A percentile compares a stretch with the other conserved stretches of the same genome.
phyloP scores from a whole-genome alignment of 2,888 invertebrate genomes.

The Micropterix aruncella region DNA sequence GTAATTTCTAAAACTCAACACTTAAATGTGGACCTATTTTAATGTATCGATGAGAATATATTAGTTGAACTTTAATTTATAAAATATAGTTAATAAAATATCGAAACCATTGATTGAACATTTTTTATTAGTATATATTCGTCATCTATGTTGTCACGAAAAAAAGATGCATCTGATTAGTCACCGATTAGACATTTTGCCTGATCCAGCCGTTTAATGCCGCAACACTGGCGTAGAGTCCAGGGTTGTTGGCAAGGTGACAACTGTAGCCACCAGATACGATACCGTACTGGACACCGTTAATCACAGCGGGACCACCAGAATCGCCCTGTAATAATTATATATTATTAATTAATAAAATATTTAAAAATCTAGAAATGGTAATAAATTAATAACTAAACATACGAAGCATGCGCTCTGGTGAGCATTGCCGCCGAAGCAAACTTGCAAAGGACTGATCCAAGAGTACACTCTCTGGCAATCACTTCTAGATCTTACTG shows the following conservation, averaged over 20 bases:
- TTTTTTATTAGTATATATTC: too few relatives aligned
- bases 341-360: background rate
- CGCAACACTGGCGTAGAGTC: slow-evolving; percentile 21
- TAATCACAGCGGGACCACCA: slow-evolving; percentile 21
- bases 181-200: too few relatives aligned
- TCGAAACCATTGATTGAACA: too few relatives aligned
- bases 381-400: slow-evolving; percentile 1
- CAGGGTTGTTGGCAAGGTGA: slow-evolving; percentile 21
- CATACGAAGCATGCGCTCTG: slow-evolving; percentile 10
- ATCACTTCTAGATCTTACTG: too few relatives aligned
- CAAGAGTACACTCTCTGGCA: slow-evolving; percentile 6
- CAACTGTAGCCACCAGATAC: slow-evolving; percentile 25
- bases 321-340: slow-evolving; percentile 20
- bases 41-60: too few relatives aligned
- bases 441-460: slow-evolving; percentile 8
- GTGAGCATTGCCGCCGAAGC: slow-evolving; percentile 8
- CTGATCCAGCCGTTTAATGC: slow-evolving; percentile 9
- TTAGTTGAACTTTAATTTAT: too few relatives aligned
- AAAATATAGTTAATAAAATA: too few relatives aligned
- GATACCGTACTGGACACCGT: slow-evolving; percentile 21
- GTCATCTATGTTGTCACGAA: too few relatives aligned
- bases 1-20: too few relatives aligned
- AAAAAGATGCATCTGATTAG: too few relatives aligned
- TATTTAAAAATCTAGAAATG: slow-evolving; percentile 1
- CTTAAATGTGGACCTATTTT: too few relatives aligned